Evolutionary conservation across 2,797 vertebrate genomes (phyloP), one percentile per base, ranked within the genome.

Genomic region (Mormyrops boulengeri): DNA sequence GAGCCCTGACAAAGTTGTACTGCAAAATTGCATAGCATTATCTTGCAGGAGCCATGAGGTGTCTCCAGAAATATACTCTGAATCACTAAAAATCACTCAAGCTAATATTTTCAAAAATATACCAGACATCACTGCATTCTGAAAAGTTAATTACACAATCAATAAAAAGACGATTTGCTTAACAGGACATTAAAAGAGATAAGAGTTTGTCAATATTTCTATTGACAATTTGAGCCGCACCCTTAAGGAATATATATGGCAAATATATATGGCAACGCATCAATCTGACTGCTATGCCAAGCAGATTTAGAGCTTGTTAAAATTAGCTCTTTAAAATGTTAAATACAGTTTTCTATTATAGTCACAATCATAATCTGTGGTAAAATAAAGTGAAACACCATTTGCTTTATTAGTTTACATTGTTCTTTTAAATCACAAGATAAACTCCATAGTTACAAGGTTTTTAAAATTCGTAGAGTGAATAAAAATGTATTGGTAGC

Each of bases 121-220:
- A 90, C 88, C 91, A 92, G 66, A 89, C 90, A 91, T 94, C 94
- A 94, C 93, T 94, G 90, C 62, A 91, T 94, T 95, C 94, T 93
- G 92, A 93, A 94, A 89, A 94, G 92, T 94, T 93, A 94, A 92
- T 95, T 91, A 92, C 89, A 60, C 89, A 92, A 94, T 95, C 94
- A 91, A 94, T 94, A 92, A 91, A 89, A 88, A 92, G 90, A 92
- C 89, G 89, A 93, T 93, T 93, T 94, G 92, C 92, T 92, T 91
- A 94, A 92, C 92, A 94, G 93, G 93, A 95, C 95, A 94, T 95
- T 94, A 94, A 93, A 60, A 91, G 85, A 93, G 94, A 94, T 94
- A 95, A 93, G 92, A 44, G 30, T 57, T 57, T 90, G 92, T 93
- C 93, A 91, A 92, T 93, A 92, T 92, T 90, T 93, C 91, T 94